Base-by-base conservation (phyloP, 2,113 vertebrate genomes). In the Phodopus roborovskii region DNA sequence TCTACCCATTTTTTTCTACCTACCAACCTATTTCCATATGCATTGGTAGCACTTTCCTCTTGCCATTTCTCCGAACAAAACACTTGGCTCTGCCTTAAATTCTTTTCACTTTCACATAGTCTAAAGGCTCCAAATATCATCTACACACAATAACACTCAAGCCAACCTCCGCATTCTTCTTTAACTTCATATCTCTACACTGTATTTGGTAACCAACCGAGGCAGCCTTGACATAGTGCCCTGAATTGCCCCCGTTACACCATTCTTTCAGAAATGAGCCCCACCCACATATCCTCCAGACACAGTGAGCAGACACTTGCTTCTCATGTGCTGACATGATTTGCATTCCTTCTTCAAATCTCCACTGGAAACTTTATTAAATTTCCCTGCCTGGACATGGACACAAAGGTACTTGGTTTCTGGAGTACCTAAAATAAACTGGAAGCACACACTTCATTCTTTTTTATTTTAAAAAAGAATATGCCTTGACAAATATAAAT, bases 271-370 rank as follows among this genome's bases (percentile, higher is more conserved):
- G 11, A 86, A 91, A 66, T 1, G 11, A 33, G 17, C 4, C 8
- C 6, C 4, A 7, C 0, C 9, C 11, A 19, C 0, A 16, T 0
- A 1, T 1, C 15, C 17, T n/a, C 36, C 3, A 36, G 5, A 58
- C 42, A 7, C 12, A n/a, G 24, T 39, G n/a, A 70, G 7, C 5
- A 22, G 33, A 22, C 1, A 20, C 17, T n/a, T 42, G n/a, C 1
- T 60, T 15, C 28, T 11, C 10, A 13, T 3, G 10, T 64, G 19
- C 7, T 9, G 26, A 15, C 1, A 9, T 26, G 62, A 60, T 26
- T 86, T 12, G 0, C 45, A 39, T 17, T 58, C n/a, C 58, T 24
- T 66, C n/a, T 60, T 94, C 1, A 56, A 7, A 68, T 36, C 33
- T 75, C n/a, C 70, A 36, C 3, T 10, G 20, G 42, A 87, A 78